Conservation (phyloP, 2,888 invertebrate species). For the Stictocephala bisonia region DNA sequence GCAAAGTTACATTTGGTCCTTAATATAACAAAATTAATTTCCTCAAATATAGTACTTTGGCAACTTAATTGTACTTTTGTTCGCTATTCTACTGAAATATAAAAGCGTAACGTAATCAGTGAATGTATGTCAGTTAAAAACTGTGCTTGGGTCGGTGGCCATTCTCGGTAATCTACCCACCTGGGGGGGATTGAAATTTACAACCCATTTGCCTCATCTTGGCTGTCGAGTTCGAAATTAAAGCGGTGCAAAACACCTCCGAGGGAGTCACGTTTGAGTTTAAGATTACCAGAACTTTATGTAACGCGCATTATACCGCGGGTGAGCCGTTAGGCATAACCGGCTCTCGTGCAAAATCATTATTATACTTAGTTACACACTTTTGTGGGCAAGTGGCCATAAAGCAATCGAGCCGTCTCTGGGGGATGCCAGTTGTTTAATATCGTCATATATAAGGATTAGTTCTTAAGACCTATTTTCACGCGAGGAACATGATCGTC, state of each 20-base stretch:
- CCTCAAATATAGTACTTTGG: too few relatives aligned
- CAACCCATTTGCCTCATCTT: conserved; percentile 32
- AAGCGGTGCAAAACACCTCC: neutral
- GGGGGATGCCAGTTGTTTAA: conserved; percentile 20
- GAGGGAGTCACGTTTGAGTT: conserved; percentile 18
- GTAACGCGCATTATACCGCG: neutral
- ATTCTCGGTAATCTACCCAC: conserved; percentile 29
- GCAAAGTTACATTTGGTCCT: too few relatives aligned
- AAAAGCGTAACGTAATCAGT: too few relatives aligned
- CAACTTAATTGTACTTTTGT: too few relatives aligned
- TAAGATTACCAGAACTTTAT: conserved; percentile 37
- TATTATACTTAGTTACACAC: neutral
- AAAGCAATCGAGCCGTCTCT: neutral
- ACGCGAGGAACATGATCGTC: neutral
- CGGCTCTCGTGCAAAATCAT: too few relatives aligned
- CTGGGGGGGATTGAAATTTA: conserved; percentile 31
- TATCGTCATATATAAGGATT: conserved; percentile 38
- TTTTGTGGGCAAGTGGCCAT: neutral
- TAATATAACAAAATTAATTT: too few relatives aligned
- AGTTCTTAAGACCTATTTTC: conserved; percentile 7
- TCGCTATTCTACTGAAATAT: too few relatives aligned
- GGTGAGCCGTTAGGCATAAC: conserved; percentile 2
- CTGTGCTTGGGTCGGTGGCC: too few relatives aligned
- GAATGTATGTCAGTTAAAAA: too few relatives aligned
- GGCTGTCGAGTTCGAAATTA: conserved; percentile 14